These are phyloP conservation scores for Eriosoma lanigerum DNA, from an alignment of 1,140 invertebrate genomes.

Conservation along the genomic window DNA sequence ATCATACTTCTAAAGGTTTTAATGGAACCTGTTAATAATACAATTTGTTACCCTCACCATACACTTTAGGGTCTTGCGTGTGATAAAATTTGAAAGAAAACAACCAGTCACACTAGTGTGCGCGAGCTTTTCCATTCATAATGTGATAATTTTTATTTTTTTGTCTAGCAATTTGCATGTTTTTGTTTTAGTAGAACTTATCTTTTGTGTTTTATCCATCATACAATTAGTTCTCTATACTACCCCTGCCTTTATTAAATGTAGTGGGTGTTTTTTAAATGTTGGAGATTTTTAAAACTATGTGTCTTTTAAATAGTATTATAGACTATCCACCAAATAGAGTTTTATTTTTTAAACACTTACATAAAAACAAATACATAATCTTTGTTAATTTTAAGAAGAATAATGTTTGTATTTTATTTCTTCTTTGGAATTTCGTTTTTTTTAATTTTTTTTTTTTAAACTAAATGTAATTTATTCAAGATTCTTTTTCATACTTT, in stretches of 20 bases:
- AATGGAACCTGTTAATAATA: conserved; percentile 36
- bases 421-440: neutral
- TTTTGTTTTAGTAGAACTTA: conserved; percentile 37
- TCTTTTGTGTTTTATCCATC: conserved; percentile 32
- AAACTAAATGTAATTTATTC: neutral
- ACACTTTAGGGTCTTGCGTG: conserved; percentile 48
- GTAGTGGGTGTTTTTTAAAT: neutral
- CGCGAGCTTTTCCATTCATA: conserved; percentile 51
- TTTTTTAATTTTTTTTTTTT: neutral
- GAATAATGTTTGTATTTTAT: neutral
- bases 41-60: conserved; percentile 48
- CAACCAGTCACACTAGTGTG: conserved; percentile 35
- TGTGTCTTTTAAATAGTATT: conserved; percentile 30
- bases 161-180: conserved; percentile 46
- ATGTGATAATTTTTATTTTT: conserved; percentile 47
- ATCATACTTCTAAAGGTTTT: conserved; percentile 33
- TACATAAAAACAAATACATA: conserved; percentile 22
- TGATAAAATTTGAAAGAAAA: conserved; percentile 38
- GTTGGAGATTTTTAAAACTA: conserved; percentile 16
- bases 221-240: conserved; percentile 20
- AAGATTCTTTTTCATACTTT: conserved; percentile 3
- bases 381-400: conserved; percentile 17
- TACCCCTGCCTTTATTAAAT: neutral
- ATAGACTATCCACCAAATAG: neutral
- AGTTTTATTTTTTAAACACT: neutral